Conservation (phyloP, 1,140 invertebrate genomes). For the Brachionus paranguensis region DNA sequence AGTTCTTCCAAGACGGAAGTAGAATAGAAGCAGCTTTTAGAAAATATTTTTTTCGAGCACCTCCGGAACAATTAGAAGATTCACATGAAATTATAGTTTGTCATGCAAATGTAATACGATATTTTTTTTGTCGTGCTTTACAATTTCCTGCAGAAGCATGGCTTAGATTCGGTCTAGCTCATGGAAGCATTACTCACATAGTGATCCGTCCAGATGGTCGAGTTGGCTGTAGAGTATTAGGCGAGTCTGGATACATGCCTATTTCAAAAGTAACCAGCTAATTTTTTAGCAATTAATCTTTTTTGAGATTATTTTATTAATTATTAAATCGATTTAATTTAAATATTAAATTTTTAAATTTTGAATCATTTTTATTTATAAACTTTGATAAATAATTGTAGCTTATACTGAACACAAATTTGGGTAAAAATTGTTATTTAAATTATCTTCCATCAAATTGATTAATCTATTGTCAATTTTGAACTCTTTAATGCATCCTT, state of each 20-base stretch:
- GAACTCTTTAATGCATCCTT: background rate
- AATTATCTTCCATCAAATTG: background rate
- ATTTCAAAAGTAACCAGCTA: background rate
- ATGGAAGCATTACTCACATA: slow-evolving; percentile 87
- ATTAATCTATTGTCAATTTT: background rate
- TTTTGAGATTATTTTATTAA: background rate
- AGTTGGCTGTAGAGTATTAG: slow-evolving; percentile 70
- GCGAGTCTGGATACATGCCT: slow-evolving; percentile 83
- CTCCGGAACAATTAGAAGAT: slow-evolving; percentile 71
- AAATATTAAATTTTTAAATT: background rate
- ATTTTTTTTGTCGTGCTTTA: slow-evolving; percentile 91
- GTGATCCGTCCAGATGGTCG: slow-evolving; percentile 75
- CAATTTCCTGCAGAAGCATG: slow-evolving; percentile 94
- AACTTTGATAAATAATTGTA: too few species aligned
- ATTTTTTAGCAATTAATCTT: background rate
- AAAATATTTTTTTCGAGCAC: slow-evolving; percentile 83
- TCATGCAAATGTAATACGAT: slow-evolving; percentile 95
- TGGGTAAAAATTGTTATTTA: background rate
- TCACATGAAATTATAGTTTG: slow-evolving; percentile 87
- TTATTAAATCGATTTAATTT: background rate
- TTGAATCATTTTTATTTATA: background rate
- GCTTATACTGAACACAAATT: background rate
- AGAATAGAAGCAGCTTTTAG: slow-evolving; percentile 93
- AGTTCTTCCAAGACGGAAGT: slow-evolving; percentile 68
- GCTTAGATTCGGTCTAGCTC: slow-evolving; percentile 80